Base-by-base conservation (phyloP, 2,888 invertebrate genomes). In the Apodemia zela region DNA sequence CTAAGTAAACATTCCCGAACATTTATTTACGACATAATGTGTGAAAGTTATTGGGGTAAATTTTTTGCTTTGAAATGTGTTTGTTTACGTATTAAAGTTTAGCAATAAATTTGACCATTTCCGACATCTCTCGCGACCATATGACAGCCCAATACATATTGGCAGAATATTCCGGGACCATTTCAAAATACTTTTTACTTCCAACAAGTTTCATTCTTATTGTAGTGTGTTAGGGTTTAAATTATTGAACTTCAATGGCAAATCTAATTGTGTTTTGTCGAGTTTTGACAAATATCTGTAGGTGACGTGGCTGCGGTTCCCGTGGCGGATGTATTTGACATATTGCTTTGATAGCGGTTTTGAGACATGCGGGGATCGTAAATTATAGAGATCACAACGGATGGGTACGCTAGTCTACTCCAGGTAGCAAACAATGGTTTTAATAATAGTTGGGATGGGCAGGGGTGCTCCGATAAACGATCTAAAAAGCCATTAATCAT, bases 201-300 rank as follows among this genome's bases (percentile, higher is more conserved):
- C 13, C 15, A 13, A 57, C 29, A 15, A 57, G 17, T 64, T 49
- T 51, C 66, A 64, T 65, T 38, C 0, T 17, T 8, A 21, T 45
- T 25, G 17, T 3, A 2, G 69, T 4, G 21, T 13, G 5, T 25
- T 79, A 86, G 67, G 65, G 75, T 63, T 17, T n/a, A 73, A 54
- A 73, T 76, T 65, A 3, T 42, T 3, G 66, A 66, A 68, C 67
- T 60, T 65, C 38, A 64, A 57, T 60, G 42, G 75, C 63, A 76
- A 49, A 61, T 60, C 33, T 73, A 76, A 72, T 45, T 71, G 79
- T 77, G 82, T 81, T 76, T 75, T 72, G 74, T 73, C 78, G 80
- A 87, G 78, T 89, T 89, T 89, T 90, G 90, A 90, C 87, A 87
- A 89, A 90, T 90, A 87, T 85, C 85, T 88, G 86, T 86, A 89